Base-by-base conservation (phyloP, 2,113 vertebrate species). In the Agapornis roseicollis region DNA sequence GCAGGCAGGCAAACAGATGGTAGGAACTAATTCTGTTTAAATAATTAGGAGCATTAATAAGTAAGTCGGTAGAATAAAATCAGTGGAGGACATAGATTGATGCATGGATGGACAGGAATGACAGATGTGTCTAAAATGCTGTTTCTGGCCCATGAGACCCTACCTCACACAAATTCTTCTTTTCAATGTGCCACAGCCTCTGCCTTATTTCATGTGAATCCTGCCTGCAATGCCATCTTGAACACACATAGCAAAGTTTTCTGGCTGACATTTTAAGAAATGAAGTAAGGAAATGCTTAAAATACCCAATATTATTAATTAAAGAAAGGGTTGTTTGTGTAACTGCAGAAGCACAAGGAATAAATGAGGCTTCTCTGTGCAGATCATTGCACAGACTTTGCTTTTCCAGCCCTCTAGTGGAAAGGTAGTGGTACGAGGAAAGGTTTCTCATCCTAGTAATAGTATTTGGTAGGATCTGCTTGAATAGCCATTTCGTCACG, bases 11-110 rank as follows among this genome's bases (percentile, higher is more conserved):
- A 84, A 87, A 29, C 93, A 96, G 78, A 95, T 95, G 94, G 93
- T 44, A 76, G n/a, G 56, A 65, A 56, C 15, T 89, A 66, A 97
- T 84, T 94, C 81, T 94, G 83, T 87, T 89, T 85, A 89, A 96
- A 95, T 94, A 94, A 96, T 96, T 91, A 87, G 44, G 49, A 88
- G 49, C 94, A 96, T 95, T 94, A 97, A 94, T 84, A 86, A 42
- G 42, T 55, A 96, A 90, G 18, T 68, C 89, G 69, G 50, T 86
- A 19, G 83, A 86, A 88, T 46, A 74, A 90, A 92, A 89, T 11
- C 42, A 31, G 35, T 58, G 41, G 72, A 92, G 83, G 80, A 52
- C 47, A 37, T 17, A n/a, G 65, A 29, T 23, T 63, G 65, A 58
- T 66, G 37, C 41, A 63, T 52, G 73, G 69, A 71, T 65, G 44